Conservation (phyloP, 2,888 invertebrate genomes). For the Drosophila differens region DNA sequence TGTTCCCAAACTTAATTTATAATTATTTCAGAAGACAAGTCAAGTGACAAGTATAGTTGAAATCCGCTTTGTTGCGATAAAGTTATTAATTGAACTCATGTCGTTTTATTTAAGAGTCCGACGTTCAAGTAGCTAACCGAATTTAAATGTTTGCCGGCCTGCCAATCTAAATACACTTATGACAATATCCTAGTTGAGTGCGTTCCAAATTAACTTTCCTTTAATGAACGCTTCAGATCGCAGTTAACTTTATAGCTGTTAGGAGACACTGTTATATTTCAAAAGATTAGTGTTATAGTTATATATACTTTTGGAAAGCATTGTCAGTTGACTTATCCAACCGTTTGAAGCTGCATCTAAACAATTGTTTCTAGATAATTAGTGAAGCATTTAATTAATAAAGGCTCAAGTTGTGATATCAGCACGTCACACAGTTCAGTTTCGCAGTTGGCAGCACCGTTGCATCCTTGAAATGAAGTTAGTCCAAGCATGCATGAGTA, state of each 20-base stretch:
- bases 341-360: background rate
- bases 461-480: slow-evolving; percentile 24
- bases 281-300: background rate
- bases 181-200: background rate
- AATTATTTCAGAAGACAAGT: background rate
- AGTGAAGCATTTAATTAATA: slow-evolving; percentile 47
- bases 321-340: background rate
- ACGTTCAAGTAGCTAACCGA: background rate
- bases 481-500: slow-evolving; percentile 35
- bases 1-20: background rate
- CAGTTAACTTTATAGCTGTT: too few relatives aligned
- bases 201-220: background rate
- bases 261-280: background rate
- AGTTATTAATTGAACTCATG: background rate
- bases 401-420: slow-evolving; percentile 18
- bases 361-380: slow-evolving; percentile 42
- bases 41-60: background rate
- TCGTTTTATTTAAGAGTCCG: background rate
- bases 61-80: background rate
- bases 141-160: background rate
- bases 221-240: background rate
- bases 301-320: background rate
- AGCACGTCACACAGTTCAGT: slow-evolving; percentile 1
- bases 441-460: slow-evolving; percentile 10
- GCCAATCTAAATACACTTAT: background rate